Evolutionary conservation across 1,140 invertebrate genomes (phyloP), one percentile per base, ranked within the genome.

Genomic region (Drosophila burlai): DNA sequence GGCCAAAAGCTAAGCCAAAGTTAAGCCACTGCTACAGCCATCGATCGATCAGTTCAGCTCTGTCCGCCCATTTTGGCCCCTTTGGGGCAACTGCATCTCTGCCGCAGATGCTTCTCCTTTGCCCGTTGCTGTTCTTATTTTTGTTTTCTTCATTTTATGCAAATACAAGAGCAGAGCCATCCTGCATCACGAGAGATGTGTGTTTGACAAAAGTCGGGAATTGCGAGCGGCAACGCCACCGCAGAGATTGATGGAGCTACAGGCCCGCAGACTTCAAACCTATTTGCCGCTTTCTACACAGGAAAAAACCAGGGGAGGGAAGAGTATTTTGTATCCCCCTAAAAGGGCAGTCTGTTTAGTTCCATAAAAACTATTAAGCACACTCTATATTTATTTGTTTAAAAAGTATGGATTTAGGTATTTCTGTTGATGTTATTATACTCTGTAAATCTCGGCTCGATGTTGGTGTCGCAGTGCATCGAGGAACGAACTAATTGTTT

Each of bases 41-140:
- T 66, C 89, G 89, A 91, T 91, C 89, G 89, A 91, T 91, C 89
- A 91, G 89, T 91, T 91, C 74, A 71, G 81, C 78, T 90, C 85
- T 90, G 85, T 89, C 83, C 89, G 89, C 89, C 89, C 89, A 85
- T 91, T 91, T 91, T 62, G 80, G 89, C 89, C 89, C 84, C 85
- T 90, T 89, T 90, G 85, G 81, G 83, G 78, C 82, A 77, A 82
- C 58, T 49, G 11, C 61, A 50, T 50, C 47, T 49, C 59, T 55
- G 24, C 29, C 15, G 69, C 69, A 60, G 66, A 72, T 72, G 68
- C 68, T 55, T 61, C 67, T 45, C 38, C 18, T 49, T 2, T 16
- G 24, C 46, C 9, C 24, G 21, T 43, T 21, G 24, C 8, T 38
- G 36, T 40, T 55, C 4, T 38, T 16, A 15, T 26, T 55, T 36